phyloP scores from a whole-genome alignment of 2,797 vertebrate species.

The Rhabdomys pumilio region DNA sequence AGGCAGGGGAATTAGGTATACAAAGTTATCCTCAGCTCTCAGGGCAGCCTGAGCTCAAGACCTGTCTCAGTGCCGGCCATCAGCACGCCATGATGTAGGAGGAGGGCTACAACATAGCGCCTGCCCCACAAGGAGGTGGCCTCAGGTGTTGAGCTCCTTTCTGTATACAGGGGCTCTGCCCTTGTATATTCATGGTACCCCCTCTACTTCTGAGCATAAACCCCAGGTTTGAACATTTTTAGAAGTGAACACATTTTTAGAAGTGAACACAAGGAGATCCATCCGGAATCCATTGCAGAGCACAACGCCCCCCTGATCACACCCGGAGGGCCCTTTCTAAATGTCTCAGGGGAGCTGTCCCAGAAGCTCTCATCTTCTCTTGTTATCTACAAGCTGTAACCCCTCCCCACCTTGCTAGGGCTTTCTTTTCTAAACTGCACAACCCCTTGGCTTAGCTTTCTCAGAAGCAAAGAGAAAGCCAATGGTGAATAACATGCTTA shows the following conservation, averaged over 20 bases:
- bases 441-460: neutral
- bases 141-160: neutral
- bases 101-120: no score
- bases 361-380: neutral
- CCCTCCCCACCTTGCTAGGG: neutral
- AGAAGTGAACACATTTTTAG: conserved; percentile 15
- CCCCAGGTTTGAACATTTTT: neutral
- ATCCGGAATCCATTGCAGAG: neutral
- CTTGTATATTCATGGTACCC: neutral
- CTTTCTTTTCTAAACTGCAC: neutral
- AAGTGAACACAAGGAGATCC: neutral
- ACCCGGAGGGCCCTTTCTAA: neutral
- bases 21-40: neutral
- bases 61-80: neutral
- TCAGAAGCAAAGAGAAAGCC: neutral
- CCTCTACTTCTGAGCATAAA: neutral
- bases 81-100: no score
- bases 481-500: neutral
- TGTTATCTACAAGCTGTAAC: neutral
- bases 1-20: neutral
- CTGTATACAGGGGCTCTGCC: no score
- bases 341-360: neutral
- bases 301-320: neutral
- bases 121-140: no score
- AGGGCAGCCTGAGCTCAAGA: neutral